Conservation (phyloP, 2,113 vertebrate species). For the Oreocharis arfaki region DNA sequence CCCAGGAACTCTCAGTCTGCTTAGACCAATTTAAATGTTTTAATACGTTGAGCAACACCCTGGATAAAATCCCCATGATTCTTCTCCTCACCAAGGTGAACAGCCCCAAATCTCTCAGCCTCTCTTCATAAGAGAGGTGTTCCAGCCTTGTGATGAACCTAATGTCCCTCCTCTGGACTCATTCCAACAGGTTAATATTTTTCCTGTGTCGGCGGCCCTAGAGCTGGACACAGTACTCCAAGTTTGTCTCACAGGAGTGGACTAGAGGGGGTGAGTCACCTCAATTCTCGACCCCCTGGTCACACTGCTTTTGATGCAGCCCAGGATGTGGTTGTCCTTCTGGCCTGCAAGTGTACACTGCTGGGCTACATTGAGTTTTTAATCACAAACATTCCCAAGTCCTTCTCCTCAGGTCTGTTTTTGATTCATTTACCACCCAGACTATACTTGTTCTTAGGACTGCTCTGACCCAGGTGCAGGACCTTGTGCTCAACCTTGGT, state of each 20-base stretch:
- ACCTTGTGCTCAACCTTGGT: not conserved
- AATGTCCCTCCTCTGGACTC: not conserved
- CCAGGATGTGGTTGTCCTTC: not conserved
- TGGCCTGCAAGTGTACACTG: too few relatives aligned
- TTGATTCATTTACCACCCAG: not conserved
- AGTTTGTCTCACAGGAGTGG: not conserved
- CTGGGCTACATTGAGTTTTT: not conserved
- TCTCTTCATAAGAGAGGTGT: not conserved
- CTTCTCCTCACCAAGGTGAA: not conserved
- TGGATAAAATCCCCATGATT: not conserved
- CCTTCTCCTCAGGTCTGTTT: not conserved
- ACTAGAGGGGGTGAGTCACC: not conserved
- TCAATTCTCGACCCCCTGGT: fast-evolving
- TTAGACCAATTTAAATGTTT: not conserved
- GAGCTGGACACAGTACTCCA: not conserved
- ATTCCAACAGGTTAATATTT: not conserved
- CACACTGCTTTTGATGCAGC: not conserved
- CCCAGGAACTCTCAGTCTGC: not conserved
- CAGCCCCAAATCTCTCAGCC: not conserved
- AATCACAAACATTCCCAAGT: not conserved
- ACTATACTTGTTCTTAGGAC: not conserved
- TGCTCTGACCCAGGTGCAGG: not conserved
- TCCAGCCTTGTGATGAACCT: not conserved
- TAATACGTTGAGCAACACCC: not conserved
- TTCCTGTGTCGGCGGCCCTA: not conserved